Conservation (phyloP, 1,140 invertebrate genomes). For the Lasioglossum baleicum region DNA sequence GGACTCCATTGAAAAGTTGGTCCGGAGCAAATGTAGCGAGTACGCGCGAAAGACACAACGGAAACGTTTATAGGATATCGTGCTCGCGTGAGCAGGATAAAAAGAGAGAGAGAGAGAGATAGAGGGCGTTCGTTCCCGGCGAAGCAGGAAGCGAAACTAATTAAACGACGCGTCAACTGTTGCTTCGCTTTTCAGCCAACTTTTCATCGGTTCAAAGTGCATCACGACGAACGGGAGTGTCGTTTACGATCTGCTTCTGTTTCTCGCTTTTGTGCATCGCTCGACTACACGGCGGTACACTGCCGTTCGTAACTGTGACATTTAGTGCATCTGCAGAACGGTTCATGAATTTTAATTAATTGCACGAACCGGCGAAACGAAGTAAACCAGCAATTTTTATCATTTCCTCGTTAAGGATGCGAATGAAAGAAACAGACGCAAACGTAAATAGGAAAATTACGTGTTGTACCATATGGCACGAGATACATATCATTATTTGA, state of each 20-base stretch:
- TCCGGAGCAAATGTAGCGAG: neutral
- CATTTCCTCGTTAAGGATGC: too few relatives aligned
- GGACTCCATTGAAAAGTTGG: constrained; percentile 15
- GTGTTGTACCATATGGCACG: too few relatives aligned
- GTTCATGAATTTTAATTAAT: too few relatives aligned
- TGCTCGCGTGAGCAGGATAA: too few relatives aligned
- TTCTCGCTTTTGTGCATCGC: neutral
- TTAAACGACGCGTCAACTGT: constrained; percentile 41
- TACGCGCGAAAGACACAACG: neutral
- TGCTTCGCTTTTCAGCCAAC: constrained; percentile 34
- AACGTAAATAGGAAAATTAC: too few relatives aligned
- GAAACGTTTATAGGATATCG: constrained; percentile 15
- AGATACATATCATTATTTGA: too few relatives aligned
- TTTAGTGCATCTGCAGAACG: too few relatives aligned
- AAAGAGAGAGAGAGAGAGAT: neutral
- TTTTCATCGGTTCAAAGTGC: constrained; percentile 38
- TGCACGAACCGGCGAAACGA: too few relatives aligned
- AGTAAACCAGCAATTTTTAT: too few relatives aligned
- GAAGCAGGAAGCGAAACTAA: constrained; percentile 23
- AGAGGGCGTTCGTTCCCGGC: neutral
- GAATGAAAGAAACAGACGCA: too few relatives aligned
- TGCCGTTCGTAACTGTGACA: too few relatives aligned
- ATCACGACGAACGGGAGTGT: neutral
- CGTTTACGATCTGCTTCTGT: neutral
- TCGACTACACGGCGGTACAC: too few relatives aligned